Base-by-base conservation (phyloP, 2,797 vertebrate species). In the Chelmon rostratus region DNA sequence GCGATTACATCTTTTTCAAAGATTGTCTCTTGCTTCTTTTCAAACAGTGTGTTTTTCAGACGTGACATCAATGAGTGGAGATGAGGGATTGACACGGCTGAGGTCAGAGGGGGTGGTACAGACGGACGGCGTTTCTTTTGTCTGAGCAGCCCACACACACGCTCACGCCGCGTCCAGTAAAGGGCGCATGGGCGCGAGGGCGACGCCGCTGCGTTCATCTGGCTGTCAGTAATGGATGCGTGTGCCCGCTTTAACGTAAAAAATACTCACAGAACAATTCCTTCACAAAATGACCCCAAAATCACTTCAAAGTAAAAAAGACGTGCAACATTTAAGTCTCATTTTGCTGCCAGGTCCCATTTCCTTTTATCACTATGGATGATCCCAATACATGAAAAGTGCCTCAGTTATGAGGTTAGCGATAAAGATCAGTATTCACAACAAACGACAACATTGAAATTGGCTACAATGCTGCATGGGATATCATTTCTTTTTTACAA, bases 401-500 rank as follows among this genome's bases (percentile, higher is more conserved):
- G 93, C 91, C 93, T 93, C 92, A 81, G 92, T 88, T 73, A 87
- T 92, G 94, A 95, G 93, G 94, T 95, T 84, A 91, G 91, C 81
- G 54, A 92, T 87, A 79, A 91, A 92, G 85, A 92, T 91, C 89
- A 91, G 88, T 83, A 80, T 84, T 91, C 83, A 92, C 89, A 82
- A 94, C 90, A 90, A 88, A 95, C 84, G 74, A 91, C 88, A 93
- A 95, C 87, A 89, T 87, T 93, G 88, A 94, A 88, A 90, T 93
- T 75, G 89, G 94, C 94, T 95, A 95, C 94, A 95, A 93, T 94
- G 94, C 94, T 95, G 92, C 91, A 84, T 91, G 93, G 92, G 92
- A 93, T 92, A 90, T 89, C 54, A 23, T 49, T 70, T 90, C 68
- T 77, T 75, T 78, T 79, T 82, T 67, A 83, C 81, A 90, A 72